Conservation (phyloP, 2,888 invertebrate species). For the Chorisops tibialis region DNA sequence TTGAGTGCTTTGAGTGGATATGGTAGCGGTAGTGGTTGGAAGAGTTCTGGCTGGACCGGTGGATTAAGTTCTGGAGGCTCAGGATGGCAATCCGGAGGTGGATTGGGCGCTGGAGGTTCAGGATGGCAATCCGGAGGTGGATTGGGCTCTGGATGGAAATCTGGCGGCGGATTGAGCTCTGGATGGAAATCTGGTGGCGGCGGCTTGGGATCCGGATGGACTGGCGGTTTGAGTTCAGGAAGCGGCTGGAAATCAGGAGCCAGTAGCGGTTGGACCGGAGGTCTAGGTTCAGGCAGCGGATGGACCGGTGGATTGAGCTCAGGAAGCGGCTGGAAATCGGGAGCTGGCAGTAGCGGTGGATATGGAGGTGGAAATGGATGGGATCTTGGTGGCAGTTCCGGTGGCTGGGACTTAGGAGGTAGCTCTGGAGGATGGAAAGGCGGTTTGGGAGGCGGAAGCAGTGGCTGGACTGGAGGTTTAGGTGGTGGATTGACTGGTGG, state of each 20-base stretch:
- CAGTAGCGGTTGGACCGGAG: neutral
- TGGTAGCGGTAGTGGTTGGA: slow-evolving; percentile 9
- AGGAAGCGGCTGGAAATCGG: slow-evolving; percentile 6
- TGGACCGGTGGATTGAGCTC: slow-evolving; percentile 2
- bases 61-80: neutral
- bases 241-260: neutral
- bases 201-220: neutral
- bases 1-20: neutral
- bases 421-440: neutral
- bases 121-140: neutral
- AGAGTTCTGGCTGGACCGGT: slow-evolving; percentile 1
- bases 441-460: neutral
- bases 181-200: neutral
- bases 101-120: no score
- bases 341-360: neutral
- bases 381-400: neutral
- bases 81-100: neutral
- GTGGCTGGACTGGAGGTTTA: neutral
- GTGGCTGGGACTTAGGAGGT: neutral
- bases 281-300: neutral
- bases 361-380: neutral
- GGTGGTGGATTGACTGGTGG: neutral
- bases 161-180: neutral
- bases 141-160: neutral
- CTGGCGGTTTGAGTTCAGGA: neutral